Conservation (phyloP, 1,140 invertebrate genomes). For the Drosophila funebris region DNA sequence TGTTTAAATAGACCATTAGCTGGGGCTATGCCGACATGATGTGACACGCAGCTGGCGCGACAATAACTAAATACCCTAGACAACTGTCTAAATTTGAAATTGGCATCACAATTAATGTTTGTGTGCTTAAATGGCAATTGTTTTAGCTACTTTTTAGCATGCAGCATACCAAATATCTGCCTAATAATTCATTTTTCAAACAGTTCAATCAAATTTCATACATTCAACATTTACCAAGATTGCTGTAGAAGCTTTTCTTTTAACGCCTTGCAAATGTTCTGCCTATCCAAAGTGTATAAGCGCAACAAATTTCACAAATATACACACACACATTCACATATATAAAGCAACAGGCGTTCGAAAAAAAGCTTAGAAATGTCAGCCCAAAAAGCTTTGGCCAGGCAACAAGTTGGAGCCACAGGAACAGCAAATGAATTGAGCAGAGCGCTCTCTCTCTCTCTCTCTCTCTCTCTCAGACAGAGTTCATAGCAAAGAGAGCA, state of each 20-base stretch:
- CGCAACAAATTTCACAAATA: neutral
- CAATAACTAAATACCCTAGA: slow-evolving; percentile 15
- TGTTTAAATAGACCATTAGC: slow-evolving; percentile 71
- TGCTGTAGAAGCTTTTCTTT: neutral
- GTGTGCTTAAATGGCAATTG: neutral
- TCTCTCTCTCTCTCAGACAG: too few species aligned
- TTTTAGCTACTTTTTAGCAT: neutral
- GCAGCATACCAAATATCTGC: neutral
- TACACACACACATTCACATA: neutral
- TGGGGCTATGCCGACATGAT: slow-evolving; percentile 13
- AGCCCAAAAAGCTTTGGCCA: slow-evolving; percentile 30
- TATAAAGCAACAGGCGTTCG: slow-evolving; percentile 28
- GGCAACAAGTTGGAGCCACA: slow-evolving; percentile 50
- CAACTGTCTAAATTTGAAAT: neutral
- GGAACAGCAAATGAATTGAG: slow-evolving; percentile 17
- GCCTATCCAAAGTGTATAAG: too few species aligned
- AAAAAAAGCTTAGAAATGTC: slow-evolving; percentile 27
- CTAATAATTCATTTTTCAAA: neutral
- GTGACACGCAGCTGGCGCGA: slow-evolving; percentile 32
- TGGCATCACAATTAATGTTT: neutral
- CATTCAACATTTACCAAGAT: neutral
- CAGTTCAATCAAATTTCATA: too few species aligned
- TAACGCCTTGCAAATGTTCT: neutral
- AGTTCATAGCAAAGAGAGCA: neutral
- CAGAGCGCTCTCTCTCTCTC: too few species aligned